A percentile compares a stretch with the other conserved stretches of the same genome.
Evolutionary conservation across 2,888 invertebrate genomes (phyloP).

Genomic region (Schrankia costaestrigalis): DNA sequence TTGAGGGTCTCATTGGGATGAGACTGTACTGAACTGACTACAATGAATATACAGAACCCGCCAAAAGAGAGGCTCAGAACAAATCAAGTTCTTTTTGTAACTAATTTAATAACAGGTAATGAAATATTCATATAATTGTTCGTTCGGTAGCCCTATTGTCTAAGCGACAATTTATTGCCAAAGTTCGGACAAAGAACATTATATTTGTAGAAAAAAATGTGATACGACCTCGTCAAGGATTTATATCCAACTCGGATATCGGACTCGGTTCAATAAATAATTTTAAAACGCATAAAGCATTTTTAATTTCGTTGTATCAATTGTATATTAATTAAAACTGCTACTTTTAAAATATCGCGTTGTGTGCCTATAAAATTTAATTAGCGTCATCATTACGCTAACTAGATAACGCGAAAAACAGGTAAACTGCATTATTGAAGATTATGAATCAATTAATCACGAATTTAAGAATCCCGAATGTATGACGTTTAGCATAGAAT

Average conservation of each 20-base stretch:
- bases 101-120: constrained; percentile 43
- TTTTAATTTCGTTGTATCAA: constrained; percentile 43
- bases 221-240: constrained; percentile 49
- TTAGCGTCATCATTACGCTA: no score
- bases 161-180: constrained; percentile 52
- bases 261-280: constrained; percentile 56
- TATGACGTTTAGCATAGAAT: no score
- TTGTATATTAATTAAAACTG: constrained; percentile 61
- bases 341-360: no score
- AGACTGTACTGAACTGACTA: no score
- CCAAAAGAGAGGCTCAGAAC: no score
- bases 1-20: no score
- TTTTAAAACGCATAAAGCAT: constrained; percentile 45
- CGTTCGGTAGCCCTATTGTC: constrained; percentile 54
- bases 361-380: no score
- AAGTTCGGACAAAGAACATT: constrained; percentile 34
- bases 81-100: constrained; percentile 31
- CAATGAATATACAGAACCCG: no score
- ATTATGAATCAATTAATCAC: no score
- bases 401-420: no score
- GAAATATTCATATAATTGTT: constrained; percentile 67
- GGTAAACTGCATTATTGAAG: no score
- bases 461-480: no score
- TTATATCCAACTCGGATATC: constrained; percentile 53
- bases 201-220: constrained; percentile 33